Evolutionary conservation across 2,888 invertebrate genomes (phyloP).

Genomic region (Diplazon laetatorius): DNA sequence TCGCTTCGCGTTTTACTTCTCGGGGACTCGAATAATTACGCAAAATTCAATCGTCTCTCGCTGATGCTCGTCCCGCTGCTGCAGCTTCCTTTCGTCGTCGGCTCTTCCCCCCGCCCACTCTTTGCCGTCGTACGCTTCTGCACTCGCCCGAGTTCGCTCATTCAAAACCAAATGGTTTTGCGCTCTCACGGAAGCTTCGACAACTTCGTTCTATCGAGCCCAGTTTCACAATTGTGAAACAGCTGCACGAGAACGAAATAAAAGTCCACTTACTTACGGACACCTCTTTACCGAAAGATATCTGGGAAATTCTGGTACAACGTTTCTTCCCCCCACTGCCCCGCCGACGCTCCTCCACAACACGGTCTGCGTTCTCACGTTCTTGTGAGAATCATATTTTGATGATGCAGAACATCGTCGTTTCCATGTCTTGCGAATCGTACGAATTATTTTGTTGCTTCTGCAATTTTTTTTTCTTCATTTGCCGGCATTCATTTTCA

Average conservation of each 20-base stretch:
- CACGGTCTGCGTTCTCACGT: constrained; percentile 18
- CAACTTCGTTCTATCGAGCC: constrained; percentile 1
- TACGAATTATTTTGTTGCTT: too few species aligned
- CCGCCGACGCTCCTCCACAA: constrained; percentile 10
- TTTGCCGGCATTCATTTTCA: too few species aligned
- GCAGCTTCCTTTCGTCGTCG: constrained; percentile 6
- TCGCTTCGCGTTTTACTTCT: constrained; percentile 45
- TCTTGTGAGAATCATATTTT: constrained; percentile 45
- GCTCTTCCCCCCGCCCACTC: background rate
- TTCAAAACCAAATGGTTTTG: constrained; percentile 44
- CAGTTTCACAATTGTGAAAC: constrained; percentile 54
- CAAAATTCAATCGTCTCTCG: constrained; percentile 58
- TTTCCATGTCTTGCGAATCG: constrained; percentile 6
- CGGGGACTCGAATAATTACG: constrained; percentile 62
- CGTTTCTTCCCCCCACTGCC: constrained; percentile 7
- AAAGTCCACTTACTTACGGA: constrained; percentile 61
- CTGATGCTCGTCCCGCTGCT: constrained; percentile 22
- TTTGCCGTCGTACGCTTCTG: background rate
- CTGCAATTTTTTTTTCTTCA: background rate
- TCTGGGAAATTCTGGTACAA: constrained; percentile 26
- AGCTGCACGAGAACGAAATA: constrained; percentile 58
- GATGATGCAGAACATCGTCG: constrained; percentile 11
- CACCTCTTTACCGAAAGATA: constrained; percentile 35
- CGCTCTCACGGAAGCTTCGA: constrained; percentile 17
- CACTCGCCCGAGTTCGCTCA: constrained; percentile 49